phyloP scores from a whole-genome alignment of 2,113 vertebrate species.

The Oryzias melastigma region DNA sequence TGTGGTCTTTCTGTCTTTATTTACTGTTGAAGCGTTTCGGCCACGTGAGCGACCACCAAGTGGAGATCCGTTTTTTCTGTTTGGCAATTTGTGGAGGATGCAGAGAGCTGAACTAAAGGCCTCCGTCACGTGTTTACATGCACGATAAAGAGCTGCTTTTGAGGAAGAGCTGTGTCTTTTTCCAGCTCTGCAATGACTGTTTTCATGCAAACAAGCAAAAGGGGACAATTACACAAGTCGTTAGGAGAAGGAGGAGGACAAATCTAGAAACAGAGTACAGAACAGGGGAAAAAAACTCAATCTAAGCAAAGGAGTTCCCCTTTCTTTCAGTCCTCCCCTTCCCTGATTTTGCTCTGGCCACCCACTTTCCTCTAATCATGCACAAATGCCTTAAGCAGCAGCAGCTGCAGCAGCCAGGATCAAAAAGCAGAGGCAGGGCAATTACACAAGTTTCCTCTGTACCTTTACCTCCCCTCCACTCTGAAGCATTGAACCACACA shows the following conservation, averaged over 20 bases:
- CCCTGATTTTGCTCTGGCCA: slow-evolving; percentile 65
- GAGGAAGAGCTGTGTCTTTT: not conserved
- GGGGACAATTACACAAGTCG: not conserved
- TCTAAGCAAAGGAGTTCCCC: slow-evolving; percentile 22
- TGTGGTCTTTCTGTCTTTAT: slow-evolving; percentile 9
- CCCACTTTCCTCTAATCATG: slow-evolving; percentile 81
- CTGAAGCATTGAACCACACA: slow-evolving; percentile 15
- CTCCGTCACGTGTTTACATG: no score
- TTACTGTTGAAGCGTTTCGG: not conserved
- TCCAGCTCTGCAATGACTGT: not conserved
- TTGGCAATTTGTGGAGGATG: not conserved
- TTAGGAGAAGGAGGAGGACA: slow-evolving; percentile 1
- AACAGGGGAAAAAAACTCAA: slow-evolving; percentile 24
- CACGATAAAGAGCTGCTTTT: not conserved
- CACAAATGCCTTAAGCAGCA: slow-evolving; percentile 81
- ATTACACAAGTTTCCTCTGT: slow-evolving; percentile 74
- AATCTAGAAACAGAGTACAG: slow-evolving; percentile 16
- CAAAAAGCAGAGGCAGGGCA: slow-evolving; percentile 72
- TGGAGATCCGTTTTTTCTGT: slow-evolving; percentile 20
- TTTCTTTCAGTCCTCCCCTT: slow-evolving; percentile 14
- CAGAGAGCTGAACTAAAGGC: slow-evolving; percentile 1
- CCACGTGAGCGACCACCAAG: slow-evolving; percentile 4
- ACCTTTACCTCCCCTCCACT: slow-evolving; percentile 48
- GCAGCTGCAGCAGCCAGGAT: slow-evolving; percentile 78
- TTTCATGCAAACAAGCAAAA: not conserved